Percentiles rank a stretch among this genome's conserved stretches.
phyloP scores from a whole-genome alignment of 2,888 invertebrate genomes.

The Caradrina kadenii region DNA sequence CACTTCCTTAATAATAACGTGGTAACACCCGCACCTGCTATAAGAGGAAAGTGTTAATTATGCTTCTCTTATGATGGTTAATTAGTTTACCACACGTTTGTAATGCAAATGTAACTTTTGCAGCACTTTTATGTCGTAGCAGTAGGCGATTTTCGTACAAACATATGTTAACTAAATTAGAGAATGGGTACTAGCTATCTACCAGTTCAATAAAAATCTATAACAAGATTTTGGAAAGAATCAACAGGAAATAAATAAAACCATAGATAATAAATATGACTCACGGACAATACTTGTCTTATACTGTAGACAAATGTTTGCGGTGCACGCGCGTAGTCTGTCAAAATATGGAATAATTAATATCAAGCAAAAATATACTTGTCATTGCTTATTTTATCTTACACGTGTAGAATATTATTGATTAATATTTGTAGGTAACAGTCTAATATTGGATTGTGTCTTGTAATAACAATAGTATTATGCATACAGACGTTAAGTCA shows the following conservation, averaged over 20 bases:
- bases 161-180: too few species aligned
- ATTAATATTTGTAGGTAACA: neutral
- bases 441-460: neutral
- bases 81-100: too few species aligned
- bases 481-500: too few species aligned
- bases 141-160: too few species aligned
- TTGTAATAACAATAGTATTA: neutral
- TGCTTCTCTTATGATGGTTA: too few species aligned
- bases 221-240: neutral
- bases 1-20: too few species aligned
- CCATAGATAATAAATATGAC: neutral
- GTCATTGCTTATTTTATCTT: slow-evolving; percentile 17
- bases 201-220: too few species aligned
- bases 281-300: slow-evolving; percentile 7
- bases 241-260: neutral
- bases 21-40: too few species aligned
- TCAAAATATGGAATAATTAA: slow-evolving; percentile 26
- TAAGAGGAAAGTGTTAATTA: too few species aligned
- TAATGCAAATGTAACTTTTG: too few species aligned
- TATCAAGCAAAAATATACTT: slow-evolving; percentile 2
- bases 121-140: too few species aligned
- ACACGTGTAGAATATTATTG: neutral
- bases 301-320: slow-evolving; percentile 27
- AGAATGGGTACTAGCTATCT: too few species aligned
- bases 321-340: slow-evolving; percentile 20